Evolutionary conservation across 2,797 vertebrate genomes (phyloP).

Genomic region (Amazona finschi): DNA sequence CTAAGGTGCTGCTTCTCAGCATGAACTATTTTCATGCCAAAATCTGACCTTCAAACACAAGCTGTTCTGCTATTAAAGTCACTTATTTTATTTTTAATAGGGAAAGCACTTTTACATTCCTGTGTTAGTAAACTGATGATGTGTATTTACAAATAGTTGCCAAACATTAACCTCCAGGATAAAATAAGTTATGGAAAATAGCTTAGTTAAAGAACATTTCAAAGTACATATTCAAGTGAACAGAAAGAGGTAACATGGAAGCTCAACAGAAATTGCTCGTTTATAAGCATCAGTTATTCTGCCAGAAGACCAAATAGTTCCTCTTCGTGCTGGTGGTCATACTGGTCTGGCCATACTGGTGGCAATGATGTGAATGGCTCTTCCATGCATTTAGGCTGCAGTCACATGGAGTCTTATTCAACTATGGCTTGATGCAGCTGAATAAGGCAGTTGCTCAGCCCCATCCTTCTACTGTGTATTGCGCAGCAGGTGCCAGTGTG

Average conservation of each 20-base stretch:
- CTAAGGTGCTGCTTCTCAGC: conserved; percentile 3
- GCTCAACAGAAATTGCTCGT: not conserved
- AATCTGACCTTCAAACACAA: conserved; percentile 50
- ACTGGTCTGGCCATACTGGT: not conserved
- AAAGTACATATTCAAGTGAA: not conserved
- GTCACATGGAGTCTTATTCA: not conserved
- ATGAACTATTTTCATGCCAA: conserved; percentile 9
- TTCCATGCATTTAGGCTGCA: rapidly evolving
- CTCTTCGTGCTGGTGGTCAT: not conserved
- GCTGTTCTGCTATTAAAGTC: conserved; percentile 15
- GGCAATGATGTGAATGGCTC: not conserved
- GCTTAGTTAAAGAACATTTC: not conserved
- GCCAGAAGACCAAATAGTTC: not conserved
- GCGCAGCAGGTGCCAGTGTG: not conserved
- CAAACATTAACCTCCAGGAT: not conserved
- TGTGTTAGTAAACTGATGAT: not conserved
- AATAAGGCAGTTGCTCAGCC: not conserved
- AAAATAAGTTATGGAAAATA: not conserved
- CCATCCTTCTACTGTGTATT: too few relatives aligned
- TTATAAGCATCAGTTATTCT: not conserved
- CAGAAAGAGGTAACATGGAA: not conserved
- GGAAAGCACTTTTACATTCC: not conserved
- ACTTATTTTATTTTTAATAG: not conserved
- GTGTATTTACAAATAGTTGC: not conserved
- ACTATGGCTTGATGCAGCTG: not conserved